Evolutionary conservation across 2,113 vertebrate genomes (phyloP).

Genomic region (Dipodomys spectabilis): DNA sequence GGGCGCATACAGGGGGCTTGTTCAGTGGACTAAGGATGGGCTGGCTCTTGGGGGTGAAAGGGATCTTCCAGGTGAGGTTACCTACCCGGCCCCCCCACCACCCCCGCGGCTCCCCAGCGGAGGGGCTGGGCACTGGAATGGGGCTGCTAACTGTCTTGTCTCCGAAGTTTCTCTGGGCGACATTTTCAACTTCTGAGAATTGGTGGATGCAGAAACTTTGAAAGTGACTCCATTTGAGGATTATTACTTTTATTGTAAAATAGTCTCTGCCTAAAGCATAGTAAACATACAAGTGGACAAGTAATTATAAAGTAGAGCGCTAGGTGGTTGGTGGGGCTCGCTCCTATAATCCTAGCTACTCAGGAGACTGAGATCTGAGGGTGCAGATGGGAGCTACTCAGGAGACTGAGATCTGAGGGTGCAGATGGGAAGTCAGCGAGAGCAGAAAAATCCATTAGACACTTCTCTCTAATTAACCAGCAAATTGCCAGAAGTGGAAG

Average conservation of each 20-base stretch:
- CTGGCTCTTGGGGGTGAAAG: slow-evolving; percentile 93
- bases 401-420: no score
- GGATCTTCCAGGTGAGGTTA: slow-evolving; percentile 91
- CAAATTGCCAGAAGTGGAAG: no score
- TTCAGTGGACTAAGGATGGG: slow-evolving; percentile 96
- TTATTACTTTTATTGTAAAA: slow-evolving; percentile 40
- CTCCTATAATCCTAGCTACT: no score
- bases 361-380: no score
- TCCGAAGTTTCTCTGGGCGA: neutral
- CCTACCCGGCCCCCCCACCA: neutral
- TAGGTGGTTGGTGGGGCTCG: no score
- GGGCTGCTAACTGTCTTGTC: neutral
- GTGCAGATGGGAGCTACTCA: no score
- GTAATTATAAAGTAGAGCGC: neutral
- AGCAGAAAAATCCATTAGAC: no score
- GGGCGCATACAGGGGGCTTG: slow-evolving; percentile 92
- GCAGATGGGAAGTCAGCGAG: no score
- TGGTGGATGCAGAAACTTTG: neutral
- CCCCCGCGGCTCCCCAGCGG: no score
- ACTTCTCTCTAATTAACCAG: no score
- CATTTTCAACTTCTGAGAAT: neutral
- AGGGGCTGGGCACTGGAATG: neutral
- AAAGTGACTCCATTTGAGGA: neutral
- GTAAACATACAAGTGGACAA: slow-evolving; percentile 2
- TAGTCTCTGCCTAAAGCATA: neutral